Conservation (phyloP, 2,888 invertebrate genomes). For the Scaptomyza parva region DNA sequence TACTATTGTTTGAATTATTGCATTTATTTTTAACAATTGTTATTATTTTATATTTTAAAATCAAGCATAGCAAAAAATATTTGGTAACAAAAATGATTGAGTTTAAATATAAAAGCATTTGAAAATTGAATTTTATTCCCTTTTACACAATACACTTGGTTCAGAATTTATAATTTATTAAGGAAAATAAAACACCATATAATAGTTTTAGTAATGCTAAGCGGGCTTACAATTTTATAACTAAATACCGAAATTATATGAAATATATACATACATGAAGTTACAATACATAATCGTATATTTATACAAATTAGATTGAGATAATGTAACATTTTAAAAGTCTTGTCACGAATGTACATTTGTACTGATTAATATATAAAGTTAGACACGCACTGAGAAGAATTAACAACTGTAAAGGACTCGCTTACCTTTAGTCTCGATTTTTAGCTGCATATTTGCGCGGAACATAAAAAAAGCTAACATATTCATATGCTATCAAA, state of each 20-base stretch:
- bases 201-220: conserved; percentile 53
- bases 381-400: conserved; percentile 32
- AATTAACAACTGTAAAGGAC: conserved; percentile 32
- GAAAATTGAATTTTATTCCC: conserved; percentile 73
- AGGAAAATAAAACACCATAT: conserved; percentile 53
- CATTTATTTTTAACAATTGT: conserved; percentile 53
- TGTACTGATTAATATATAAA: conserved; percentile 37
- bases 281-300: conserved; percentile 55
- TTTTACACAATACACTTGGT: conserved; percentile 49
- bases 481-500: conserved; percentile 67
- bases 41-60: conserved; percentile 48
- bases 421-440: conserved; percentile 54
- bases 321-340: conserved; percentile 28
- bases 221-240: conserved; percentile 70
- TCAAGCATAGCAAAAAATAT: conserved; percentile 42
- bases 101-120: conserved; percentile 65
- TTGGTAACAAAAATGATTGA: conserved; percentile 52
- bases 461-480: conserved; percentile 36
- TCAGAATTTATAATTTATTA: conserved; percentile 49
- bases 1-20: conserved; percentile 61
- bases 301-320: conserved; percentile 55
- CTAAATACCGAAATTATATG: conserved; percentile 56
- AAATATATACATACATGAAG: conserved; percentile 33
- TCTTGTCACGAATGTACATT: conserved; percentile 40
- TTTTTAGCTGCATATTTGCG: conserved; percentile 31